Evolutionary conservation across 2,797 vertebrate species (phyloP).

Genomic region (Lutjanus argentimaculatus): DNA sequence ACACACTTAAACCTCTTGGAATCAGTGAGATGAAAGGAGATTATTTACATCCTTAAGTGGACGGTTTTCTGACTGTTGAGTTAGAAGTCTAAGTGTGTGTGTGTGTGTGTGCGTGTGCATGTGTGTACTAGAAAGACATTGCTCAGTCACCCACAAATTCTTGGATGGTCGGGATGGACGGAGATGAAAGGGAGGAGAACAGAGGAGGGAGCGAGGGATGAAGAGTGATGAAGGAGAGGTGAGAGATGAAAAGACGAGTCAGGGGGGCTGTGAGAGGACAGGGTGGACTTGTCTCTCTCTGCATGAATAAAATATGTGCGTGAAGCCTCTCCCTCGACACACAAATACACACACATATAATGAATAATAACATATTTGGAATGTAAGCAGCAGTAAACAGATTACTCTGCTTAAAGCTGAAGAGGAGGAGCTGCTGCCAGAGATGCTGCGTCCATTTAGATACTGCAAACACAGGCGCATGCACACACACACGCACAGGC

Average conservation of each 20-base stretch:
- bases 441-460: neutral
- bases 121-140: conserved; percentile 20
- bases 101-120: conserved; percentile 24
- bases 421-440: neutral
- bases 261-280: neutral
- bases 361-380: conserved; percentile 31
- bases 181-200: conserved; percentile 41
- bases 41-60: conserved; percentile 29
- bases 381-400: conserved; percentile 11
- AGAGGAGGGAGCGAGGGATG: conserved; percentile 25
- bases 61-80: conserved; percentile 20
- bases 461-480: neutral
- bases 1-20: conserved; percentile 7
- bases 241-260: conserved; percentile 42
- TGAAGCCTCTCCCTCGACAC: neutral
- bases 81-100: neutral
- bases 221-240: conserved; percentile 29
- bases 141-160: conserved; percentile 38
- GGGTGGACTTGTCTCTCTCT: neutral
- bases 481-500: neutral
- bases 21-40: conserved; percentile 30
- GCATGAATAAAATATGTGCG: conserved; percentile 38
- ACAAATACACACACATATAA: conserved; percentile 2
- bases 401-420: conserved; percentile 10
- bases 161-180: conserved; percentile 3